Evolutionary conservation across 2,888 invertebrate genomes (phyloP).

Genomic region (Dasysyrphus albostriatus): DNA sequence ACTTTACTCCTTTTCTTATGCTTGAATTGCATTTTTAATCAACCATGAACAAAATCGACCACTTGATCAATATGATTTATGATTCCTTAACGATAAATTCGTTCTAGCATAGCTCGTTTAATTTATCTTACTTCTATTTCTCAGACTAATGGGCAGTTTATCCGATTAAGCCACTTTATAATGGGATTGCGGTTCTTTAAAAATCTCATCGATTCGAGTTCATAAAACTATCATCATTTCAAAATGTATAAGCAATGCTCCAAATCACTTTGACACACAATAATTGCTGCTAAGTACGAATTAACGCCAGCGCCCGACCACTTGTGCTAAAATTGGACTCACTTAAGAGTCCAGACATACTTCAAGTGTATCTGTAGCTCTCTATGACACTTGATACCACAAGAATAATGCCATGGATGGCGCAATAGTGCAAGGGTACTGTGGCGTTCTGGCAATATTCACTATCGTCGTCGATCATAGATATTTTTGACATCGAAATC

Average conservation of each 20-base stretch:
- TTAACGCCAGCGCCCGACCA: constrained; percentile 59
- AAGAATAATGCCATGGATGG: constrained; percentile 2
- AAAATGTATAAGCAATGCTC: constrained; percentile 4
- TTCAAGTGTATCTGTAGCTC: constrained; percentile 31
- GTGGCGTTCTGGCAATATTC: constrained; percentile 30
- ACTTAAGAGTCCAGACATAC: constrained; percentile 6
- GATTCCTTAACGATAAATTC: constrained; percentile 14
- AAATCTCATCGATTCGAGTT: constrained; percentile 5
- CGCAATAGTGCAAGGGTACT: neutral
- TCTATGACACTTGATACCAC: constrained; percentile 43
- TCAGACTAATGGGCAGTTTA: constrained; percentile 14
- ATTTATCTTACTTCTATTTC: constrained; percentile 53
- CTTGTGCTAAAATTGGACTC: constrained; percentile 59
- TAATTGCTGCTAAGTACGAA: constrained; percentile 64
- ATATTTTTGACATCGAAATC: constrained; percentile 38
- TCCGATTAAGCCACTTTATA: constrained; percentile 62
- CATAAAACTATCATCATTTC: constrained; percentile 61
- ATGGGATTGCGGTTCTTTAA: constrained; percentile 6
- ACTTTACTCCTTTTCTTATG: constrained; percentile 17
- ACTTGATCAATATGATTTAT: constrained; percentile 54
- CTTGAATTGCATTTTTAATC: constrained; percentile 38
- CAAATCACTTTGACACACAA: constrained; percentile 63
- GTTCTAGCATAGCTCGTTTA: constrained; percentile 38
- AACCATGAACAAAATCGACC: constrained; percentile 51
- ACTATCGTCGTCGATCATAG: constrained; percentile 7